A percentile compares a stretch with the other conserved stretches of the same genome.
These are phyloP conservation scores for Pantherophis vulpinus DNA, from an alignment of 2,797 vertebrate genomes.

Conservation along the genomic window DNA sequence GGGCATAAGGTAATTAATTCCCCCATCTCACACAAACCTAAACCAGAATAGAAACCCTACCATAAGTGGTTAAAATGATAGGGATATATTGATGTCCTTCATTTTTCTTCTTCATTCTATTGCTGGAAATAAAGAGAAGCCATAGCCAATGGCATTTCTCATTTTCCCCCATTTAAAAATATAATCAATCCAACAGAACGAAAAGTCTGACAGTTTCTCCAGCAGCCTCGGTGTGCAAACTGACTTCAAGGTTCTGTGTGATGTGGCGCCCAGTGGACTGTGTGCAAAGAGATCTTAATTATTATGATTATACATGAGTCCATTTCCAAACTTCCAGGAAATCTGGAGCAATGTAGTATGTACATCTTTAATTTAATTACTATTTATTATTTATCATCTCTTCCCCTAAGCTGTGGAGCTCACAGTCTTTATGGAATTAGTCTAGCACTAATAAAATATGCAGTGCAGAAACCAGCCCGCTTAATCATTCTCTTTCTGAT, in stretches of 20 bases:
- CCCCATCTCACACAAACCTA: background rate
- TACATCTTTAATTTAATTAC: conserved; percentile 57
- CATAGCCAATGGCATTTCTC: background rate
- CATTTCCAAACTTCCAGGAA: conserved; percentile 45
- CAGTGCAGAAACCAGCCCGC: conserved; percentile 18
- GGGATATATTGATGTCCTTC: background rate
- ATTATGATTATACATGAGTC: conserved; percentile 30
- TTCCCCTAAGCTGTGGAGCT: conserved; percentile 27
- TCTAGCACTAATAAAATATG: conserved; percentile 10
- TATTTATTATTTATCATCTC: conserved; percentile 53
- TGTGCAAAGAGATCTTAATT: conserved; percentile 32
- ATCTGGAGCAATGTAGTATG: conserved; percentile 22
- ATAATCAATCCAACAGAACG: background rate
- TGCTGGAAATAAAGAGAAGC: background rate
- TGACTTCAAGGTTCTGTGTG: background rate
- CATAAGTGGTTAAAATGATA: background rate
- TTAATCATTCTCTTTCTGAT: conserved; percentile 31
- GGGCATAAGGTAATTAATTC: background rate
- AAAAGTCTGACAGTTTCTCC: background rate
- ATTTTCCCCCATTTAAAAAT: background rate
- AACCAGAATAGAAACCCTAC: background rate
- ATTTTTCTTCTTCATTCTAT: background rate
- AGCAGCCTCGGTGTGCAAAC: background rate
- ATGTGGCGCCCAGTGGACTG: background rate
- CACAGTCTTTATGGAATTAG: conserved; percentile 39